A percentile compares a stretch with the other conserved stretches of the same genome.
Evolutionary conservation across 1,140 invertebrate species (phyloP).

Genomic region (Pomacea maculata): DNA sequence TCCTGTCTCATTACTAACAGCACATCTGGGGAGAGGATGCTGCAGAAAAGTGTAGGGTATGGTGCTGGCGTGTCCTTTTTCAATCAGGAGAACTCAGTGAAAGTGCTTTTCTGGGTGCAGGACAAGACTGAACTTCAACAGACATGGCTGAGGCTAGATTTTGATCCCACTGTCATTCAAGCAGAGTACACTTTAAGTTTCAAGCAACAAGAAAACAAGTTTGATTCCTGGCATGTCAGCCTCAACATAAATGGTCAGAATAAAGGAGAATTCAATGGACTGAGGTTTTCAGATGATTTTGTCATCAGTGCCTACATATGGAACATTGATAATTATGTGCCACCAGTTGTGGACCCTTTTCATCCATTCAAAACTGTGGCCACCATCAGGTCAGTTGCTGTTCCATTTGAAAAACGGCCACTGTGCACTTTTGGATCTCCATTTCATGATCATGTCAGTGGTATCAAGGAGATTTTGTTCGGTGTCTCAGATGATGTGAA

Average conservation of each 20-base stretch:
- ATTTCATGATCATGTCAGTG: slow-evolving; percentile 35
- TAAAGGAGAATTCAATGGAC: background rate
- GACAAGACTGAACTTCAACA: slow-evolving; percentile 4
- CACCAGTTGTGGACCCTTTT: slow-evolving; percentile 11
- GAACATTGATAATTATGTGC: background rate
- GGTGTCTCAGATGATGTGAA: slow-evolving; percentile 32
- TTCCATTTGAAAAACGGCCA: slow-evolving; percentile 11
- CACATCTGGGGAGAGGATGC: background rate
- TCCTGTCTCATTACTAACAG: background rate
- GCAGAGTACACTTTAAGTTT: slow-evolving; percentile 1
- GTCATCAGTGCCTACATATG: background rate
- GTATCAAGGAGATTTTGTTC: slow-evolving; percentile 32
- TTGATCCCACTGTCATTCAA: background rate
- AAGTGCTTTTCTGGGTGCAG: slow-evolving; percentile 11
- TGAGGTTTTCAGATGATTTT: background rate
- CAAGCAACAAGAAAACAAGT: background rate
- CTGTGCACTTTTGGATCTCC: slow-evolving; percentile 30
- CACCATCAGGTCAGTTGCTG: background rate
- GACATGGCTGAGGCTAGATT: background rate
- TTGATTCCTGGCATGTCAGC: background rate
- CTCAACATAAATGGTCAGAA: background rate
- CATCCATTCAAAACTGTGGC: slow-evolving; percentile 18
- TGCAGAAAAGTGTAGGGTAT: too few relatives aligned
- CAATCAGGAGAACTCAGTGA: background rate
- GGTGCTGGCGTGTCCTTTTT: background rate